phyloP scores from a whole-genome alignment of 92 coral and sea anemone genomes.

The Anthopleura xanthogrammica region DNA sequence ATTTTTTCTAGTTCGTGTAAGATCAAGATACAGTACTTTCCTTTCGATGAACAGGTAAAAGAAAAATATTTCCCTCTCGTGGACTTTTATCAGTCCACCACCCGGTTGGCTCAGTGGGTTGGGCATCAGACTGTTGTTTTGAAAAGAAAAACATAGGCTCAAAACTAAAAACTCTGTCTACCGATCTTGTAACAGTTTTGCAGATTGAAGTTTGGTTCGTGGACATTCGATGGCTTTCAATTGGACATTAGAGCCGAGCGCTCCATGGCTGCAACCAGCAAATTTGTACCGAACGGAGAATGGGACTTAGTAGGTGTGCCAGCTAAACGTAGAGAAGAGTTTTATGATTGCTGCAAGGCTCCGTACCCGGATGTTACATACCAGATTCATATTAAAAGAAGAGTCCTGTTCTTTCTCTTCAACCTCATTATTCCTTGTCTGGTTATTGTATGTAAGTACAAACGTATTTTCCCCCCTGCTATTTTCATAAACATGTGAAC shows the following conservation, averaged over 20 bases:
- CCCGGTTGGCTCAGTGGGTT: background rate
- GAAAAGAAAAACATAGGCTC: too few relatives aligned
- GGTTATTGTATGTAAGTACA: slow-evolving; percentile 45
- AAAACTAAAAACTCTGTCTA: background rate
- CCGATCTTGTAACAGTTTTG: slow-evolving; percentile 50
- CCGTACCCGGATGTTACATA: slow-evolving; percentile 95
- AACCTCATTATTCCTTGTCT: slow-evolving; percentile 90
- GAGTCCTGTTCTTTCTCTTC: slow-evolving; percentile 78
- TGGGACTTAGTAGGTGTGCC: slow-evolving; percentile 84
- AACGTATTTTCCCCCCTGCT: too few relatives aligned
- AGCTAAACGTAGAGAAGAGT: slow-evolving; percentile 66
- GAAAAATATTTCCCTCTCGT: too few relatives aligned
- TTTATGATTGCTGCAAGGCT: slow-evolving; percentile 80
- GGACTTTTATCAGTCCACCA: too few relatives aligned
- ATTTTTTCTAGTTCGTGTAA: slow-evolving; percentile 87
- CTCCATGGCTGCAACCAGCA: slow-evolving; percentile 61
- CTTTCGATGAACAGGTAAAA: slow-evolving; percentile 90
- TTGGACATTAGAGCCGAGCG: slow-evolving; percentile 69
- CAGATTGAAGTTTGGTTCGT: slow-evolving; percentile 83
- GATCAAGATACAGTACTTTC: slow-evolving; percentile 83
- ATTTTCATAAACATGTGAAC: too few relatives aligned
- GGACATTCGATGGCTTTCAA: slow-evolving; percentile 92
- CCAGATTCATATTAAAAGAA: slow-evolving; percentile 72
- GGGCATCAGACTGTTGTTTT: background rate
- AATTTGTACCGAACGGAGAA: slow-evolving; percentile 84